Conservation (phyloP, 2,888 invertebrate species). For the Pyrocoelia pectoralis region DNA sequence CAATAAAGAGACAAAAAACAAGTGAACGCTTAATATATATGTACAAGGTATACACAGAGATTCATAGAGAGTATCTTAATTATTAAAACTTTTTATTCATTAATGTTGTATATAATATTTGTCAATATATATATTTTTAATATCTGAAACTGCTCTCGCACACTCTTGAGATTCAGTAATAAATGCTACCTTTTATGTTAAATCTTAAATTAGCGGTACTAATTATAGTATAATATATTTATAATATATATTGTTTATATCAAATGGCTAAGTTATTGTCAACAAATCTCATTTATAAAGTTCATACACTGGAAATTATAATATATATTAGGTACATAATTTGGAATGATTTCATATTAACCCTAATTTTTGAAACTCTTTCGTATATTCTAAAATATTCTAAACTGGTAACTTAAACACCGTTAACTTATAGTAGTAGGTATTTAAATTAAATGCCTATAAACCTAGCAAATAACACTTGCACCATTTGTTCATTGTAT, state of each 20-base stretch:
- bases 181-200: conserved; percentile 58
- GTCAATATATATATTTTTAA: conserved; percentile 45
- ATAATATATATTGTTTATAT: conserved; percentile 50
- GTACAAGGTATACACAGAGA: conserved; percentile 57
- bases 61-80: conserved; percentile 51
- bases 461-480: conserved; percentile 56
- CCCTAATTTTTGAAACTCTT: conserved; percentile 49
- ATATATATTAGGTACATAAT: conserved; percentile 59
- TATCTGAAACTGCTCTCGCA: conserved; percentile 55
- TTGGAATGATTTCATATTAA: conserved; percentile 56
- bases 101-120: conserved; percentile 55
- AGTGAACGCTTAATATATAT: conserved; percentile 45
- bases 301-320: conserved; percentile 57
- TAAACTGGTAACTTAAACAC: conserved; percentile 56
- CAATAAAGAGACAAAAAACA: conserved; percentile 36
- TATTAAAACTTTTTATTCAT: conserved; percentile 55
- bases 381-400: conserved; percentile 44
- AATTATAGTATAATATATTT: conserved; percentile 51
- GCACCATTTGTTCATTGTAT: conserved; percentile 63
- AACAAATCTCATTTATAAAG: conserved; percentile 58
- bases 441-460: conserved; percentile 56
- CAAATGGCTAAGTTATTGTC: conserved; percentile 62
- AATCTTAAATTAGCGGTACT: conserved; percentile 56
- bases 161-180: conserved; percentile 55
- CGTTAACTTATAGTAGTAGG: conserved; percentile 49